phyloP scores from a whole-genome alignment of 64 coral and sea anemone species.

The Anthopleura sola region DNA sequence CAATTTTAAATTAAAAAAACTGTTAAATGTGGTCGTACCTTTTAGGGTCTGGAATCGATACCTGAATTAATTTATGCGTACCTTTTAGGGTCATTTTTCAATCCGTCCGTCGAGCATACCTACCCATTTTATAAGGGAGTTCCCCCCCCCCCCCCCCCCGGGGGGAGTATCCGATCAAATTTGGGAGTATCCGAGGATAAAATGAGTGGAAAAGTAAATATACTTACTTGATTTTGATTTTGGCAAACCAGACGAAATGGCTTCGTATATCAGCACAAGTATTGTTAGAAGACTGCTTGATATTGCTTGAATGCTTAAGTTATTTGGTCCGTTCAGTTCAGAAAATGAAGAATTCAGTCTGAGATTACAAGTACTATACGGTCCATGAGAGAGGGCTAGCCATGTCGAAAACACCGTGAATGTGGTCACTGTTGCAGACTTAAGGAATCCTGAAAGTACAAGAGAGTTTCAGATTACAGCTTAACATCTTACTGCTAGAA shows the following conservation, averaged over 20 bases:
- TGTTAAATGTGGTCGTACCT: too few relatives aligned
- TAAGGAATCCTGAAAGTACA: neutral
- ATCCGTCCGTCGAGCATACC: too few relatives aligned
- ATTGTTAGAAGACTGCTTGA: neutral
- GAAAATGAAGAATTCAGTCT: neutral
- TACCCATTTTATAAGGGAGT: too few relatives aligned
- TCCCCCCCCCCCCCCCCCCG: too few relatives aligned
- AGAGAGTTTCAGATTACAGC: neutral
- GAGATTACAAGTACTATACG: neutral
- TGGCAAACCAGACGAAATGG: neutral
- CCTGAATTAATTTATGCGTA: too few relatives aligned
- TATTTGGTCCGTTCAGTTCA: neutral
- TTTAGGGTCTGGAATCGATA: too few relatives aligned
- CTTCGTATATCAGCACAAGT: neutral
- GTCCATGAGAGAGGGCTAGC: neutral
- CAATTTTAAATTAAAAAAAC: too few relatives aligned
- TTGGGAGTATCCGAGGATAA: too few relatives aligned
- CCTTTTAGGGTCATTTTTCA: too few relatives aligned
- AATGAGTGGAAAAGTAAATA: neutral
- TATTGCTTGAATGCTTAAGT: constrained; percentile 2
- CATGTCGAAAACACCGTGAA: neutral
- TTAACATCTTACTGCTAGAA: neutral
- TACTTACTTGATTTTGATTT: constrained; percentile 1
- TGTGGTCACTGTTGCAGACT: neutral
- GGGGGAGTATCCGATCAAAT: too few relatives aligned